These are phyloP conservation scores for Dolomedes plantarius DNA, from an alignment of 2,888 invertebrate species.

Conservation along the genomic window DNA sequence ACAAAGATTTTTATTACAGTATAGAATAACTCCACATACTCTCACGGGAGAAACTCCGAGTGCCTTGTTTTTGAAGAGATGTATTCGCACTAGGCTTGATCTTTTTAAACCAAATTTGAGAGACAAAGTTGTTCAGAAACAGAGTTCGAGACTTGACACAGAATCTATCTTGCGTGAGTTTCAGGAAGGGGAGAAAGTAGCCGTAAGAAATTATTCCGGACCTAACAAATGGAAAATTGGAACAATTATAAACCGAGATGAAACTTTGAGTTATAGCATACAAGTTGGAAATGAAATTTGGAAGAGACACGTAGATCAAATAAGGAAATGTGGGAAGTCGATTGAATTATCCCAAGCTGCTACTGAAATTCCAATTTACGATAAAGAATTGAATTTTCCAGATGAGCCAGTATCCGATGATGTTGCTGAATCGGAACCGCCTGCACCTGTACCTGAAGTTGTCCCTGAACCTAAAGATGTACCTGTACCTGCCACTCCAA, in stretches of 20 bases:
- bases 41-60: constrained; percentile 51
- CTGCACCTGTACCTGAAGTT: constrained; percentile 42
- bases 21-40: constrained; percentile 53
- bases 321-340: constrained; percentile 50
- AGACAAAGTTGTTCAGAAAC: constrained; percentile 42
- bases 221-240: constrained; percentile 44
- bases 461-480: constrained; percentile 28
- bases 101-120: constrained; percentile 43
- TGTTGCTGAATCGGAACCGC: constrained; percentile 44
- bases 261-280: constrained; percentile 22
- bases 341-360: constrained; percentile 46
- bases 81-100: constrained; percentile 31
- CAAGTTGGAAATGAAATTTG: constrained; percentile 45
- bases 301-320: constrained; percentile 47
- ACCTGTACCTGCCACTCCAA: too few species aligned
- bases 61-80: constrained; percentile 47
- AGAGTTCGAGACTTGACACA: constrained; percentile 48
- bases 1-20: constrained; percentile 51
- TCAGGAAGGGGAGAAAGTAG: constrained; percentile 49
- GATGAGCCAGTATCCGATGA: constrained; percentile 49
- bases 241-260: constrained; percentile 31
- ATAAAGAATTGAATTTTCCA: constrained; percentile 48
- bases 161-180: constrained; percentile 47
- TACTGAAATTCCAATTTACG: constrained; percentile 44
- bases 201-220: constrained; percentile 45